Evolutionary conservation across 2,797 vertebrate species (phyloP).

Genomic region (Phyllotis vaccarum): DNA sequence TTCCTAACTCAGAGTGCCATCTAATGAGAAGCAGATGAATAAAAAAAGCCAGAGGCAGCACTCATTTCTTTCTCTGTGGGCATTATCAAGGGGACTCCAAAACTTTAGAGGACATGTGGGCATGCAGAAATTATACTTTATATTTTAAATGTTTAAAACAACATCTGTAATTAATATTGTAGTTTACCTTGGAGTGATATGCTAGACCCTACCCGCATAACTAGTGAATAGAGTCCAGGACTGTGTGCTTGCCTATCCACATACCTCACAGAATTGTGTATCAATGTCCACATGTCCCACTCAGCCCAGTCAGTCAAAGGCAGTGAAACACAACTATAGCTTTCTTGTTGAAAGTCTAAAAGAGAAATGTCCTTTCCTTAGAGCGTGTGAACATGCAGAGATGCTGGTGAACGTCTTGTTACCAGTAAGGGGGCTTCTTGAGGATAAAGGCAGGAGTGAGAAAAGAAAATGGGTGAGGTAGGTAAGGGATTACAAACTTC

Average conservation of each 20-base stretch:
- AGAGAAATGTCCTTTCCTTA: not conserved
- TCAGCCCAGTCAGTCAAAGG: not conserved
- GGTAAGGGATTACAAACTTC: not conserved
- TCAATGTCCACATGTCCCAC: not conserved
- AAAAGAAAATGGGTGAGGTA: rapidly evolving
- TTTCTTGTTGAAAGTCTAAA: not conserved
- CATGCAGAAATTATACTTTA: not conserved
- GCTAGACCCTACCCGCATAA: not conserved
- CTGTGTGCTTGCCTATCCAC: not conserved
- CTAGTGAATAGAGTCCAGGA: rapidly evolving
- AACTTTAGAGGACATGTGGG: constrained; percentile 10
- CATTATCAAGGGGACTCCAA: not conserved
- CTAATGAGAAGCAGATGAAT: constrained; percentile 75
- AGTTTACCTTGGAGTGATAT: not conserved
- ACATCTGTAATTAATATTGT: not conserved
- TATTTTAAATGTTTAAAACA: not conserved
- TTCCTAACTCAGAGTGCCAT: constrained; percentile 81
- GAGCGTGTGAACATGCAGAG: not conserved
- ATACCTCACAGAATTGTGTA: not conserved
- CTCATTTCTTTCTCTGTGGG: not conserved
- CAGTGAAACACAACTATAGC: not conserved
- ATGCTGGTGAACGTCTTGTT: not conserved
- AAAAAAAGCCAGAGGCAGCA: not conserved
- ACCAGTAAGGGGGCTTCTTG: not conserved
- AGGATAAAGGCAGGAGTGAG: not conserved